Evolutionary conservation across 2,888 invertebrate species (phyloP).

Genomic region (Minunthozetes semirufus): DNA sequence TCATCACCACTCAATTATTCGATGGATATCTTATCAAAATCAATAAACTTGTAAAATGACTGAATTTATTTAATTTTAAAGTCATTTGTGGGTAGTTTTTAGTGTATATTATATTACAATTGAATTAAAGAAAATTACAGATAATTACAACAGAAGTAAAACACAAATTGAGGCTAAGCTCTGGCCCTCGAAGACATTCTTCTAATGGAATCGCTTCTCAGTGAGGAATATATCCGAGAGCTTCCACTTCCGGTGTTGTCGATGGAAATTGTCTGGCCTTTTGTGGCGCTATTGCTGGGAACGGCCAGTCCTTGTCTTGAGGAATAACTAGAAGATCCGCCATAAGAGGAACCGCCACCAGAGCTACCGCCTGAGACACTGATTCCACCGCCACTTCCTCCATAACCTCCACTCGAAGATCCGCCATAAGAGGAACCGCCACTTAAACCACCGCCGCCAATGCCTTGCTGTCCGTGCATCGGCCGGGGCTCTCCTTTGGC

Average conservation of each 20-base stretch:
- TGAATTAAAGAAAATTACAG: neutral
- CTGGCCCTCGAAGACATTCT: neutral
- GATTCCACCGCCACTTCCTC: neutral
- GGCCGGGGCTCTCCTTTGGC: slow-evolving; percentile 36
- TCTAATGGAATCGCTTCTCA: neutral
- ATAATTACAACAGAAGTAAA: neutral
- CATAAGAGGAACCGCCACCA: neutral
- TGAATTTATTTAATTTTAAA: too few species aligned
- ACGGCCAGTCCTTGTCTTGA: neutral
- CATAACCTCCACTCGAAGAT: neutral
- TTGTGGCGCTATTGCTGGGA: neutral
- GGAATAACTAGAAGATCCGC: slow-evolving; percentile 5
- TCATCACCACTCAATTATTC: too few species aligned
- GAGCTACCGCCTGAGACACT: neutral
- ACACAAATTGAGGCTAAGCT: neutral
- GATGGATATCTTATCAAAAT: too few species aligned
- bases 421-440: neutral
- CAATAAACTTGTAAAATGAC: too few species aligned
- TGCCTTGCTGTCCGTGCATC: neutral
- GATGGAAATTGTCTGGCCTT: neutral
- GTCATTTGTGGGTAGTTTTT: too few species aligned
- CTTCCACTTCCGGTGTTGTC: neutral
- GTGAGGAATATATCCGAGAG: neutral
- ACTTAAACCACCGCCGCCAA: neutral
- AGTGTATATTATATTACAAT: neutral